Conservation (phyloP, 2,888 invertebrate species). For the Cantharis lateralis region DNA sequence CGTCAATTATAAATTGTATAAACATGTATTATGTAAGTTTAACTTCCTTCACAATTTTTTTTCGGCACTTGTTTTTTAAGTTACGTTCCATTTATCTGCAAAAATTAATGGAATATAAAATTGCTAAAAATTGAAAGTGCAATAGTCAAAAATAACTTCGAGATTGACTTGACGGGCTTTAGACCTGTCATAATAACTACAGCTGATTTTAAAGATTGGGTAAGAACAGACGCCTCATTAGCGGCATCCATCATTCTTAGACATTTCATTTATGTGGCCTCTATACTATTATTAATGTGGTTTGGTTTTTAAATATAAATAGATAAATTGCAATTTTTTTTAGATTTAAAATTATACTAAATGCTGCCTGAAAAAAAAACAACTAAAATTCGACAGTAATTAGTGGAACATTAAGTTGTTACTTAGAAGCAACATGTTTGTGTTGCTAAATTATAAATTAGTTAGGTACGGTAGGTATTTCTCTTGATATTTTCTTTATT, state of each 20-base stretch:
- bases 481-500: neutral
- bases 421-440: neutral
- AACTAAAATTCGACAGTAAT: neutral
- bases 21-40: neutral
- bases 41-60: neutral
- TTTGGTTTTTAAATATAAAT: conserved; percentile 27
- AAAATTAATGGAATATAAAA: neutral
- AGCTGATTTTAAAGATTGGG: conserved; percentile 38
- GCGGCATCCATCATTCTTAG: conserved; percentile 51
- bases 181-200: conserved; percentile 48
- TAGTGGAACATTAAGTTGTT: neutral
- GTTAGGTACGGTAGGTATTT: neutral
- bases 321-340: conserved; percentile 18
- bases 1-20: neutral
- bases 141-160: conserved; percentile 45
- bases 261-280: conserved; percentile 31
- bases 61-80: neutral
- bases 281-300: conserved; percentile 23
- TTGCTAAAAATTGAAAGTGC: conserved; percentile 36
- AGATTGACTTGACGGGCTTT: conserved; percentile 48
- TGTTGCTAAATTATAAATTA: neutral
- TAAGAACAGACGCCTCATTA: conserved; percentile 48
- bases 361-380: neutral
- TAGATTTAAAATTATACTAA: neutral
- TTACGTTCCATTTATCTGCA: neutral